A percentile compares a stretch with the other conserved stretches of the same genome.
Evolutionary conservation across 2,888 invertebrate species (phyloP).

Genomic region (Amitus sp.): DNA sequence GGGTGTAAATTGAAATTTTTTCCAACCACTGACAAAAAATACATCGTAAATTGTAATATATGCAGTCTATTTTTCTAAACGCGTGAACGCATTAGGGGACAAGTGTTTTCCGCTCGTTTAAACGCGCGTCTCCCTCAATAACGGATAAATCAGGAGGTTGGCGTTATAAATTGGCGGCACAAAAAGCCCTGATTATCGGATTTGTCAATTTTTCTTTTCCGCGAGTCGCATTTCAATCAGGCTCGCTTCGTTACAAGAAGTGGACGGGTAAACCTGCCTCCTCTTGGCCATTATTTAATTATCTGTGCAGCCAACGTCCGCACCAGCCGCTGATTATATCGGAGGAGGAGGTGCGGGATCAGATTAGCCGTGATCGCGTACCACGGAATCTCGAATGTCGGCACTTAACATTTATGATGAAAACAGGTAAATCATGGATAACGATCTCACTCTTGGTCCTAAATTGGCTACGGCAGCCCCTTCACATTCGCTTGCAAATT

Average conservation of each 20-base stretch:
- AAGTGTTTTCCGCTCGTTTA: not conserved
- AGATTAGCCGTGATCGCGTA: constrained; percentile 20
- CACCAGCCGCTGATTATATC: constrained; percentile 49
- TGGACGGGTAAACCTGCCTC: constrained; percentile 24
- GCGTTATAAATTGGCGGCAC: constrained; percentile 24
- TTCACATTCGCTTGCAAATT: too few species aligned
- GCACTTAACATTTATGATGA: constrained; percentile 52
- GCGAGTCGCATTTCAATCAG: constrained; percentile 26
- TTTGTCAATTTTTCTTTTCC: constrained; percentile 19
- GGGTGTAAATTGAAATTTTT: constrained; percentile 1
- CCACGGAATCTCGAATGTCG: constrained; percentile 32
- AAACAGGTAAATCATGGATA: constrained; percentile 49
- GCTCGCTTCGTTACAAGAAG: not conserved
- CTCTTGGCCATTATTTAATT: constrained; percentile 59
- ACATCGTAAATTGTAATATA: too few species aligned
- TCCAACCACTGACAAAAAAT: too few species aligned
- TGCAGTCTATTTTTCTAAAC: too few species aligned
- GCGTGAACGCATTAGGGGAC: too few species aligned
- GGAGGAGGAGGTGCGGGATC: constrained; percentile 45
- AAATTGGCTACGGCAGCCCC: too few species aligned
- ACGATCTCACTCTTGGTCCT: constrained; percentile 37
- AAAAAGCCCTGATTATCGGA: constrained; percentile 29
- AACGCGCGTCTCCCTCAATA: not conserved
- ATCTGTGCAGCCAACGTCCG: constrained; percentile 39
- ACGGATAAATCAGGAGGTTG: constrained; percentile 9